Evolutionary conservation across 1,140 invertebrate species (phyloP).

Genomic region (Steinernema khuongi): DNA sequence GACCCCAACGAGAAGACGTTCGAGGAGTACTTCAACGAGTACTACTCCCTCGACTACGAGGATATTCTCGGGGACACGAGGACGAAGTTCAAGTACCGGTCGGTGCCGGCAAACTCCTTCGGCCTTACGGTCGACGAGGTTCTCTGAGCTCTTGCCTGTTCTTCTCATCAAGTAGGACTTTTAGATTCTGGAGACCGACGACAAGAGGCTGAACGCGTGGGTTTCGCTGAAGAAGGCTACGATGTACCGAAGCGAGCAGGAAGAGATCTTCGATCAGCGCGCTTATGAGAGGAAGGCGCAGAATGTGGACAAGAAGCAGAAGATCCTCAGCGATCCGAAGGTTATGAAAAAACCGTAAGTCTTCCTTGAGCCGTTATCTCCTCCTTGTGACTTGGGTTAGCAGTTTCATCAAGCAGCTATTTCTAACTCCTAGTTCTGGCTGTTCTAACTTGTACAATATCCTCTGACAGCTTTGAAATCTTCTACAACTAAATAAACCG

Average conservation of each 20-base stretch:
- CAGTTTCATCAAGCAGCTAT: too few relatives aligned
- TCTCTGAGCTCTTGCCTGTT: not conserved
- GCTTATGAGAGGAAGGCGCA: slow-evolving; percentile 71
- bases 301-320: slow-evolving; percentile 72
- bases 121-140: slow-evolving; percentile 83
- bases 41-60: slow-evolving; percentile 87
- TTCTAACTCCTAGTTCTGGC: too few relatives aligned
- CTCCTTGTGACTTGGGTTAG: not conserved
- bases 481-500: too few relatives aligned
- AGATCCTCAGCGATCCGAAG: slow-evolving; percentile 67
- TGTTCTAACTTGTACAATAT: too few relatives aligned
- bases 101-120: slow-evolving; percentile 80
- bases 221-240: slow-evolving; percentile 81
- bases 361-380: not conserved
- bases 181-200: slow-evolving; percentile 80
- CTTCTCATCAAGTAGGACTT: slow-evolving; percentile 34
- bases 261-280: slow-evolving; percentile 74
- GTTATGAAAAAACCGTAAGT: not conserved
- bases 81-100: slow-evolving; percentile 85
- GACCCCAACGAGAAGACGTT: slow-evolving; percentile 75
- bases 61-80: slow-evolving; percentile 83
- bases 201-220: slow-evolving; percentile 89
- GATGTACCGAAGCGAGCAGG: slow-evolving; percentile 70
- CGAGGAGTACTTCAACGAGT: slow-evolving; percentile 83
- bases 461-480: too few relatives aligned